Base-by-base conservation (phyloP, 2,113 vertebrate species). In the Oreochromis spilurus region DNA sequence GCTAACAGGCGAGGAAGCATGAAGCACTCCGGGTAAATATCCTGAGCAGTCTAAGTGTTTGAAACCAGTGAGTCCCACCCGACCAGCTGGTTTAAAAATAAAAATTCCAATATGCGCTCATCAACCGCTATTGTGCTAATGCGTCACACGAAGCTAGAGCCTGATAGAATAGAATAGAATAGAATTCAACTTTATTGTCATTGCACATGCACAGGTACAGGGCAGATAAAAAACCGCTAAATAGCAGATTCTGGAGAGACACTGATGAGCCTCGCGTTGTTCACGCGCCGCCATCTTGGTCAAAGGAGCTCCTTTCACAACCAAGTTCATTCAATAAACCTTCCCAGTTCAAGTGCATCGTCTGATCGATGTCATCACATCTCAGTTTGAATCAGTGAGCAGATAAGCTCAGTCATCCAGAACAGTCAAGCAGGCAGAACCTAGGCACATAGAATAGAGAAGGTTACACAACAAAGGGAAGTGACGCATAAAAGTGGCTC, bases 101-200 rank as follows among this genome's bases (percentile, higher is more conserved):
- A 31, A 58, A 60, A 60, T 60, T 29, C 26, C 29, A 0, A 60
- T 60, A 31, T 60, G 57, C 5, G 1, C 1, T 2, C 57, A 60
- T 31, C 26, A 60, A 60, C 21, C 55, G 55, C 14, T 58, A 58
- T 17, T 58, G 57, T 31, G 57, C 0, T 17, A 60, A 0, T 60
- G 26, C 1, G 9, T 60, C 57, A 60, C 2, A 60, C 14, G 1
- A 31, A 58, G 7, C 0, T 31, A 5, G 55, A 13, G 26, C 1
- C 13, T 24, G 21, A 24, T 24, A 24, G 21, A 24, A 24, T 24
- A 24, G 21, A 24, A 24, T 24, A 24, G 21, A 24, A 24, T 24
- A 24, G 21, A 24, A 24, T 24, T 24, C 21, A 24, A 24, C 21
- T 24, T 24, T 24, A 24, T 24, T 24, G 21, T 24, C 21, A 24